Percentiles rank a stretch among this genome's conserved stretches.
Evolutionary conservation across 53 echinoderm and acorn worm species (phyloP).

Genomic region (Astropecten irregularis): DNA sequence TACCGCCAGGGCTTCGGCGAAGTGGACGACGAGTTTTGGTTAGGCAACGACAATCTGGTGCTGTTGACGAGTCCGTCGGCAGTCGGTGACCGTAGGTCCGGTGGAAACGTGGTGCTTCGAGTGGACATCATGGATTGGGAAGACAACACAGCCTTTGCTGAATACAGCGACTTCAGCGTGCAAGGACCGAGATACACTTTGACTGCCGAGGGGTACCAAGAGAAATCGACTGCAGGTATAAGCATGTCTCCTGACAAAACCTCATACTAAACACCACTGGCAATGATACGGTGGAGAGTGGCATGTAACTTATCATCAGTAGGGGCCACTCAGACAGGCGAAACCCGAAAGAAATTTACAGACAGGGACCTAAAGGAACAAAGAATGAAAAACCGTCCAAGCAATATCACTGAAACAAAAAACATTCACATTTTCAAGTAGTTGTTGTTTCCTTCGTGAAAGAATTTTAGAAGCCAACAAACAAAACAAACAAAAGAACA

Average conservation of each 20-base stretch:
- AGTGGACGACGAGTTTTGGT: conserved; percentile 68
- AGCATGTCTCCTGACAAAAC: background rate
- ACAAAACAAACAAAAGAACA: no score
- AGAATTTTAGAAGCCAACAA: no score
- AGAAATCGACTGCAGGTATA: conserved; percentile 6
- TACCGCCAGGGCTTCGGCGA: conserved; percentile 76
- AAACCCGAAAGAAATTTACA: no score
- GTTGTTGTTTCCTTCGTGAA: no score
- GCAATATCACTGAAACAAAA: no score
- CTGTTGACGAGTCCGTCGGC: conserved; percentile 56
- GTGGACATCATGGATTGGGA: conserved; percentile 79
- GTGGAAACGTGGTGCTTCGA: conserved; percentile 50
- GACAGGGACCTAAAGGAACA: no score
- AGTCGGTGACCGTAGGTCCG: background rate
- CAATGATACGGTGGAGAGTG: no score
- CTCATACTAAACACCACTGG: no score
- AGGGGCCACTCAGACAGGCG: no score
- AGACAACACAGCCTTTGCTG: conserved; percentile 15
- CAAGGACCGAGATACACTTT: conserved; percentile 7
- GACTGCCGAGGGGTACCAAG: conserved; percentile 48
- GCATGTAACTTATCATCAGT: no score
- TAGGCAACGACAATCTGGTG: conserved; percentile 71
- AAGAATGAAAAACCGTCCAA: no score
- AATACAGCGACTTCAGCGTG: conserved; percentile 62
- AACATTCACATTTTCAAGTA: no score